Evolutionary conservation across 2,797 vertebrate species (phyloP), one percentile per base, ranked within the genome.

Genomic region (Dallia pectoralis): DNA sequence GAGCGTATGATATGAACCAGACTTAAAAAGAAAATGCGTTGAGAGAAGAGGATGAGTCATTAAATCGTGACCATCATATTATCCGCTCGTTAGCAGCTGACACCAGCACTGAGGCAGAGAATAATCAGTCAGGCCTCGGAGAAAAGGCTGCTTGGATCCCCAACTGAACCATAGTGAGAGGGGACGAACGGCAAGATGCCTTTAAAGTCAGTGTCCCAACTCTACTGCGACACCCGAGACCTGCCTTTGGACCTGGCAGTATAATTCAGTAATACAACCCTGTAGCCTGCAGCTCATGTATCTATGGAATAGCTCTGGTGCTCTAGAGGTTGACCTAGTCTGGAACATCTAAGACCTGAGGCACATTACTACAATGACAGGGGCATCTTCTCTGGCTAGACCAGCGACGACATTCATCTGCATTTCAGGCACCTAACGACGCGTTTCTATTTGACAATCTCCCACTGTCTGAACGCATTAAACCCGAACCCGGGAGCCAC

Each of bases 81-180:
- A 29, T 25, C 19, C 33, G 22, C 25, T 30, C 68, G 53, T 71
- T 30, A 66, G n/a, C 36, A 68, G 59, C 53, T 44, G 74, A 75
- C 67, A 70, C 18, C 56, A 47, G 56, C 4, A 32, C 59, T 72
- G 19, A 25, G 67, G 63, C 36, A 40, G 18, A 64, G 1, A 12
- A 19, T 12, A 36, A 40, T 66, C 64, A 7, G 15, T 27, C 27
- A 32, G 62, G 30, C 11, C 22, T 16, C 15, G 33, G 36, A 22
- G n/a, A 67, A 14, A 19, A 22, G 32, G n/a, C 36, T 44, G 40
- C 40, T 1, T 11, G 40, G 40, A 44, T 44, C 40, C 5, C 40
- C 40, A 44, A 63, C 16, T 6, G 18, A 15, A 18, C 18, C 14
- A 32, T n/a, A n/a, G n/a, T n/a, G 27, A 32, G 25, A 14, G 18